Conservation (phyloP, 2,888 invertebrate genomes). For the Xestia ashworthii region DNA sequence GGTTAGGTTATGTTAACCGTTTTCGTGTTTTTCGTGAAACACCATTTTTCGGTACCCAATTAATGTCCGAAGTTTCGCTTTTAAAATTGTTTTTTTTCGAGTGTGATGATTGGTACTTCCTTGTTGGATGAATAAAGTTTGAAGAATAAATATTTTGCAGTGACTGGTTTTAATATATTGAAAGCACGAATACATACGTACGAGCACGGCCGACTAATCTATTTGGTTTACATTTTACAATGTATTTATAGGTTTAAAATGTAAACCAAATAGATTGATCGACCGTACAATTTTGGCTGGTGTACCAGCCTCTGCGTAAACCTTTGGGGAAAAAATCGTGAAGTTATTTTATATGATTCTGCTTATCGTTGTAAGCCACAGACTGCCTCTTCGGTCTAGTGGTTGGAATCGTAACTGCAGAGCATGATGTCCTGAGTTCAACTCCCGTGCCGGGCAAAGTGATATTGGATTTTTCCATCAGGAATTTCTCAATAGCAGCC, state of each 20-base stretch:
- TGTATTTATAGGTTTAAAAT: too few species aligned
- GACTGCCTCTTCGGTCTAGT: neutral
- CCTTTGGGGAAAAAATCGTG: neutral
- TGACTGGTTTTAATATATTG: neutral
- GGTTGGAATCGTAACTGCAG: too few species aligned
- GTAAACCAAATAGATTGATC: too few species aligned
- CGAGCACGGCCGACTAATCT: too few species aligned
- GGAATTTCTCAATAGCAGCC: too few species aligned
- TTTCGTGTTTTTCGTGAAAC: conserved; percentile 13
- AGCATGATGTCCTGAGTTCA: too few species aligned
- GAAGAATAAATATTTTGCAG: neutral
- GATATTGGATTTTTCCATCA: too few species aligned
- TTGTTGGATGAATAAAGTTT: neutral
- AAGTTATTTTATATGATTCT: neutral
- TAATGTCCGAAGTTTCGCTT: neutral
- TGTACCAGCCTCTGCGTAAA: neutral
- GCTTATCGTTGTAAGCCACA: neutral
- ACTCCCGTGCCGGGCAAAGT: neutral
- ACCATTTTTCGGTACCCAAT: neutral
- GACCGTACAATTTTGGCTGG: neutral
- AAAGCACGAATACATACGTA: neutral
- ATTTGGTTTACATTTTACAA: too few species aligned
- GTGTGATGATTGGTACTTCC: neutral
- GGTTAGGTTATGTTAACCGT: conserved; percentile 19
- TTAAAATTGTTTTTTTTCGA: conserved; percentile 4